Conservation (phyloP, 1,140 invertebrate genomes). For the Anastatus disparis region DNA sequence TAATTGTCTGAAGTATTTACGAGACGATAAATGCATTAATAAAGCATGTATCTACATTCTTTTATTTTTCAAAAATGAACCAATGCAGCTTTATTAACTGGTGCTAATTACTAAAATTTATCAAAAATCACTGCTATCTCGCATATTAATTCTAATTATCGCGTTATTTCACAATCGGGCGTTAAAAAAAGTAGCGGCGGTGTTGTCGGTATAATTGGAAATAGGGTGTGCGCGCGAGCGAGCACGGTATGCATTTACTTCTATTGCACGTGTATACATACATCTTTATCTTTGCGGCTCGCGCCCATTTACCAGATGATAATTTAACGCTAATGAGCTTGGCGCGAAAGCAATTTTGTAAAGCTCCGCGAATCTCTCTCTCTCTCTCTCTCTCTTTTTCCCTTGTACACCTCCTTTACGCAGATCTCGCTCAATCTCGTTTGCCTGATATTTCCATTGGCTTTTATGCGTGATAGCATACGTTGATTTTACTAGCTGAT, state of each 20-base stretch:
- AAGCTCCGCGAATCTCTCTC: background rate
- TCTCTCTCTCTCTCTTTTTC: too few relatives aligned
- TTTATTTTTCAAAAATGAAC: too few relatives aligned
- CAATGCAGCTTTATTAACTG: too few relatives aligned
- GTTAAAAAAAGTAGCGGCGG: background rate
- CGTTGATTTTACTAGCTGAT: background rate
- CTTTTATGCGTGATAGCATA: slow-evolving; percentile 15
- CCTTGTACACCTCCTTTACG: too few relatives aligned
- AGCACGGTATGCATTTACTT: background rate
- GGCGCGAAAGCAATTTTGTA: background rate
- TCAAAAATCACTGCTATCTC: background rate
- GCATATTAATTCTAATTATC: slow-evolving; percentile 13
- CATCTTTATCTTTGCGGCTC: slow-evolving; percentile 29
- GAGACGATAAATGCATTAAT: too few relatives aligned
- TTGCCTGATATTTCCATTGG: slow-evolving; percentile 6
- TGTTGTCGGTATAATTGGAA: slow-evolving; percentile 13
- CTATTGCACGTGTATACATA: background rate
- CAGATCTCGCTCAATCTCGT: slow-evolving; percentile 28
- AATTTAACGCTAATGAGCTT: slow-evolving; percentile 27
- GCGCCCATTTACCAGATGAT: background rate
- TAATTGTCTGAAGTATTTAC: too few relatives aligned
- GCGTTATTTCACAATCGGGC: background rate
- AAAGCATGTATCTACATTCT: too few relatives aligned
- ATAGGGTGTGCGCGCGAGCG: background rate
- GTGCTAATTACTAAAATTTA: background rate